Evolutionary conservation across 1,140 invertebrate genomes (phyloP), one percentile per base, ranked within the genome.

Genomic region (Ephestia elutella): DNA sequence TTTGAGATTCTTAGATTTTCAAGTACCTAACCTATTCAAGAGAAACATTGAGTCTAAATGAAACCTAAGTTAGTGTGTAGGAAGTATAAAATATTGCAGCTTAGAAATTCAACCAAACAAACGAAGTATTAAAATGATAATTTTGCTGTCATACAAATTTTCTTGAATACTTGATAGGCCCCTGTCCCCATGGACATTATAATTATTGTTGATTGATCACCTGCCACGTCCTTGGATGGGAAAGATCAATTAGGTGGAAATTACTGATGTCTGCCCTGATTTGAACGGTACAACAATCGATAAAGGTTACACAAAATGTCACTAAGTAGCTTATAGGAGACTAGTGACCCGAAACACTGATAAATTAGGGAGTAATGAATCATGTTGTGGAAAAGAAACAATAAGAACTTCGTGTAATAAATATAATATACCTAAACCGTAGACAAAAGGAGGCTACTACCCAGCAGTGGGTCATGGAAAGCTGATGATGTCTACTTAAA

Each of bases 191-290:
- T 44, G 48, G n/a, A 20, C 35, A 21, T 21, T 9, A 48, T 48
- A 56, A 56, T 44, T 20, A 56, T 56, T 56, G 48, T 49, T 57
- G 56, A 57, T 57, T 30, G 56, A 57, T 57, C 21, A 49, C 56
- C 56, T 49, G 44, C 9, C 44, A 49, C n/a, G 30, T 30, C 3
- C 15, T 20, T 25, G 35, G n/a, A 57, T 48, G 38, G 48, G 30
- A 55, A 25, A 50, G 56, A 49, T 57, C 56, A 57, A 57, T 49
- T 50, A 49, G 44, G 21, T 57, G 48, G 44, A 57, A 57, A 57
- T 57, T 57, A 57, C 44, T 30, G 56, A 57, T 49, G 44, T 57
- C 13, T 49, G 48, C 20, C 56, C 44, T 50, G 44, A 57, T 30
- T 44, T 35, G 25, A 57, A 50, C 20, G 13, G 18, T 17, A 53